phyloP scores from a whole-genome alignment of 2,888 invertebrate species.

The Cephus nigrinus region DNA sequence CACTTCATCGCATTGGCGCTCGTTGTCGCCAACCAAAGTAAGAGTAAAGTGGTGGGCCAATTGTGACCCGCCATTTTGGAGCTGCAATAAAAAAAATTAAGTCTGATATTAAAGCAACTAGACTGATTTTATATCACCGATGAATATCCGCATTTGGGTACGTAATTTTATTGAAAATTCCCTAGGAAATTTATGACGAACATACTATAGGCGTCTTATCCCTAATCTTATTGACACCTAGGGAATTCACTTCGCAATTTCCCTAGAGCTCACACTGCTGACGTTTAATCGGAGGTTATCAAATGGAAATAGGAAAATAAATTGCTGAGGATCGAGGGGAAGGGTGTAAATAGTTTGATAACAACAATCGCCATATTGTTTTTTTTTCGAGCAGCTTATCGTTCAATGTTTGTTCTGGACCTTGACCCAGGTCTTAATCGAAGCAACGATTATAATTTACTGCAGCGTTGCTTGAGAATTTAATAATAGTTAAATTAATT shows the following conservation, averaged over 20 bases:
- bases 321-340: neutral
- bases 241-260: neutral
- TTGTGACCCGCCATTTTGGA: neutral
- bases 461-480: neutral
- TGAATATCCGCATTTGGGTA: too few species aligned
- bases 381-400: neutral
- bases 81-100: neutral
- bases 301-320: neutral
- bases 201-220: too few species aligned
- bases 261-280: neutral
- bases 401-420: neutral
- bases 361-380: neutral
- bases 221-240: neutral
- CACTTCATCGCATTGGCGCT: constrained; percentile 38
- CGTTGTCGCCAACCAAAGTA: neutral
- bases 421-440: neutral
- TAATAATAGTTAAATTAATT: neutral
- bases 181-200: too few species aligned
- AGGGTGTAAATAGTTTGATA: neutral
- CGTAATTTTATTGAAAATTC: too few species aligned
- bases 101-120: neutral
- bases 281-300: neutral
- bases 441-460: neutral
- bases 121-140: too few species aligned
- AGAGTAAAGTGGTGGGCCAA: neutral